Base-by-base conservation (phyloP, 2,113 vertebrate species). In the Tetrax tetrax region DNA sequence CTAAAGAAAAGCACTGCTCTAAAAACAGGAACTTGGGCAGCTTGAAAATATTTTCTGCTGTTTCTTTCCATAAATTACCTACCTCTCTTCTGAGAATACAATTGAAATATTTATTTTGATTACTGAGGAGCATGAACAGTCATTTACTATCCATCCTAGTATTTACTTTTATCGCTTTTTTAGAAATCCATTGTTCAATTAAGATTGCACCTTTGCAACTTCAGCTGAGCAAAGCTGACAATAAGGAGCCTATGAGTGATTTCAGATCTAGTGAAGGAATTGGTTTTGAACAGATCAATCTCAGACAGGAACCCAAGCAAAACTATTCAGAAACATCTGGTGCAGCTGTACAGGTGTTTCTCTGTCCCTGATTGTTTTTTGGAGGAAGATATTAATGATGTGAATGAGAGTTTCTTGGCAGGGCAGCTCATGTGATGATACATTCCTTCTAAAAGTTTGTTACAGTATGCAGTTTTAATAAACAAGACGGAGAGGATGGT, bases 391-490 rank as follows among this genome's bases (percentile, higher is more conserved):
- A 93, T 84, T 89, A 96, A 91, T 90, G 84, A 90, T 81, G 80
- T 89, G 83, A 83, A 89, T 51, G 89, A 95, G 69, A 28, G 21
- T 56, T 77, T 86, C 84, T 68, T 93, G 78, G 96, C 83, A 91
- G 59, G n/a, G 56, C 84, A 77, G 64, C 90, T 97, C 43, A 63
- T 95, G 93, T 41, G 12, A 33, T 68, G 78, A 94, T 87, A 29
- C 17, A 93, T 96, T 95, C 70, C 66, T 95, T 92, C 56, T 81
- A 79, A 88, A 97, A 97, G 87, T 97, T 98, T 90, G 94, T 90
- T 94, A 69, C 45, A 86, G 77, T 65, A 61, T 91, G 93, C 72
- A 88, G 78, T 97, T 98, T 97, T 96, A 95, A 95, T 97, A 97
- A 98, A 97, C 93, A 96, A 98, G 95, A 92, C 88, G 79, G 92